Evolutionary conservation across 2,888 invertebrate genomes (phyloP), one percentile per base, ranked within the genome.

Genomic region (Drosophila hawaiiensis): DNA sequence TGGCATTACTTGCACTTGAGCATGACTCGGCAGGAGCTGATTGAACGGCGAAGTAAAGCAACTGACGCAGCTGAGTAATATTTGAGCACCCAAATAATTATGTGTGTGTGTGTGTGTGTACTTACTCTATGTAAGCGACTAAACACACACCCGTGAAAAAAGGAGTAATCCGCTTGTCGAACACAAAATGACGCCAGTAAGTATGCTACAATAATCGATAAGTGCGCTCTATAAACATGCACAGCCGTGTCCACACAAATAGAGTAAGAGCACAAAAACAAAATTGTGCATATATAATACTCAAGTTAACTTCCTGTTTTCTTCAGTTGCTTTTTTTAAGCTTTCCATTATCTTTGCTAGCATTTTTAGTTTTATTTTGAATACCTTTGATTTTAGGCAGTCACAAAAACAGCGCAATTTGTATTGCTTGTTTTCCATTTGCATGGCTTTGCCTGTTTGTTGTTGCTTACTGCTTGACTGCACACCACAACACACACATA

Each of bases 181-280:
- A 72, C 59, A 58, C 70, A 73, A 70, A 85, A 78, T 76, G 74
- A 82, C 84, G 89, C 86, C 78, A 69, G 80, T 75, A 90, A 80
- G 78, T 80, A 84, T 80, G 89, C 90, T 84, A 79, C 89, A 90
- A 82, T 87, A 90, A 90, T 90, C 90, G 83, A 90, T 91, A 90
- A 81, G 73, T 69, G 62, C 73, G 73, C 64, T 58, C 35, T 64
- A 33, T 52, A 59, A 58, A 50, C 56, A 31, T 63, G 39, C 70
- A 58, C 58, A 58, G 53, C n/a, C 14, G 29, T 39, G 56, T n/a
- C 56, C 56, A 56, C 3, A 39, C 12, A 29, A 56, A 3, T 39
- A 9, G 47, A 25, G 25, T 4, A 2, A 9, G 39, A 16, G n/a
- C 28, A 29, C 19, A 19, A 50, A 3, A 14, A 14, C 1, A 1